Base-by-base conservation (phyloP, 1,140 invertebrate genomes). In the Zelostemma sp. region DNA sequence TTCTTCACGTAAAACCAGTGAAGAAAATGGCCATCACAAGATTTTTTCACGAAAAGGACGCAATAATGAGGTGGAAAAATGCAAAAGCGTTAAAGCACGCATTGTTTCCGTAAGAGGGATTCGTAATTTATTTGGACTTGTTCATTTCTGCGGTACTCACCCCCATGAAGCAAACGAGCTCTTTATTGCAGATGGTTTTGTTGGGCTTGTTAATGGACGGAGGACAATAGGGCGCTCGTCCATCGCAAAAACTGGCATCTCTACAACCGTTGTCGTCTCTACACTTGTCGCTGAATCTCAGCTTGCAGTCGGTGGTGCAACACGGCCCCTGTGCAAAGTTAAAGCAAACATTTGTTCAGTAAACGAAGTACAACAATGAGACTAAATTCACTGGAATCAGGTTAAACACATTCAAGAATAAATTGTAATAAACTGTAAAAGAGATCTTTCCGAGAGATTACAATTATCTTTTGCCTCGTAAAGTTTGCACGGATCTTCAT, bases 81-180 rank as follows among this genome's bases (percentile, higher is more conserved):
- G 21, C 8, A 8, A 8, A 25, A 3, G 8, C 8, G 3, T 25
- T 4, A 25, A 25, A 8, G 21, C 21, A 25, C 21, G 21, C 11
- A 14, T 5, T 11, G 4, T 8, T 1, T 15, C 0, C 21, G 21
- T 3, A 8, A 25, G 21, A 25, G 21, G 8, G 21, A 25, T 25
- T 3, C 3, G n/a, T 48, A 48, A 48, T 48, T 28, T 25, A 48
- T 48, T 48, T 19, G 21, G 1, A 17, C 19, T 11, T 1, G 12
- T 48, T 43, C 11, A 28, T 51, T 63, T 15, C 16, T 14, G 6
- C 17, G n/a, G 62, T 61, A 89, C 91, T 90, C 87, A 95, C 94
- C 68, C 96, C 96, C 93, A 97, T 95, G 77, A 94, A 97, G 81
- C 96, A 97, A 31, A 97, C 95, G 79, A 95, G 93, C 79, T 95